These are phyloP conservation scores for Heliconius hermathena DNA, from an alignment of 1,140 invertebrate genomes.

Conservation along the genomic window DNA sequence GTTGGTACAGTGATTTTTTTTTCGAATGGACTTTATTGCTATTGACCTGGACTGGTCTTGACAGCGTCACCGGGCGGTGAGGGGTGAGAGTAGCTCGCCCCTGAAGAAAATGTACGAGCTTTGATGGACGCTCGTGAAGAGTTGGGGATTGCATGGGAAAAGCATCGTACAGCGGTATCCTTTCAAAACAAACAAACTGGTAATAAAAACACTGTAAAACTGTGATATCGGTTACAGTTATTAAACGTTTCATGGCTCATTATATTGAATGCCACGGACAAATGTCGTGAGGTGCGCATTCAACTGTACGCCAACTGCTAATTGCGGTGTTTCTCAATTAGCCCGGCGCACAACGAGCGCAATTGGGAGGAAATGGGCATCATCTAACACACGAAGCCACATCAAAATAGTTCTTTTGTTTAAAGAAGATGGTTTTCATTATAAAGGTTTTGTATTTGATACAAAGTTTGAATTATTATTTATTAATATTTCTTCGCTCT, in stretches of 20 bases:
- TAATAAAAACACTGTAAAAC: slow-evolving; percentile 17
- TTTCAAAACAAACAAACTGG: slow-evolving; percentile 7
- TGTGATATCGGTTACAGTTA: slow-evolving; percentile 25
- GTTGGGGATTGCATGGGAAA: no score
- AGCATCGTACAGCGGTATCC: neutral
- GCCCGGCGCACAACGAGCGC: slow-evolving; percentile 67
- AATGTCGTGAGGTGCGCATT: slow-evolving; percentile 56
- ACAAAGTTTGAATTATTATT: neutral
- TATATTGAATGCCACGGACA: slow-evolving; percentile 46
- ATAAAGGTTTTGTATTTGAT: neutral
- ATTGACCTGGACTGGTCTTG: no score
- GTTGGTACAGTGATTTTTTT: neutral
- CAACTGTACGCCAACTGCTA: slow-evolving; percentile 56
- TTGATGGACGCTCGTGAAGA: no score
- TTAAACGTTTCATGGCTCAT: slow-evolving; percentile 33
- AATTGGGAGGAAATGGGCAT: slow-evolving; percentile 76
- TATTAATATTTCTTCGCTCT: no score
- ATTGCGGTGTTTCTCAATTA: slow-evolving; percentile 72
- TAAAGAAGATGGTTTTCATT: neutral
- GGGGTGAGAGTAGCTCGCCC: no score
- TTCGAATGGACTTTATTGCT: no score
- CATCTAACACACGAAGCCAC: neutral
- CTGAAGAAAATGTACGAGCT: no score
- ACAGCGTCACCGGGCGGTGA: no score
- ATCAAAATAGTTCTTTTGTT: neutral